Evolutionary conservation across 2,113 vertebrate species (phyloP).

Genomic region (Percopsis transmontana): DNA sequence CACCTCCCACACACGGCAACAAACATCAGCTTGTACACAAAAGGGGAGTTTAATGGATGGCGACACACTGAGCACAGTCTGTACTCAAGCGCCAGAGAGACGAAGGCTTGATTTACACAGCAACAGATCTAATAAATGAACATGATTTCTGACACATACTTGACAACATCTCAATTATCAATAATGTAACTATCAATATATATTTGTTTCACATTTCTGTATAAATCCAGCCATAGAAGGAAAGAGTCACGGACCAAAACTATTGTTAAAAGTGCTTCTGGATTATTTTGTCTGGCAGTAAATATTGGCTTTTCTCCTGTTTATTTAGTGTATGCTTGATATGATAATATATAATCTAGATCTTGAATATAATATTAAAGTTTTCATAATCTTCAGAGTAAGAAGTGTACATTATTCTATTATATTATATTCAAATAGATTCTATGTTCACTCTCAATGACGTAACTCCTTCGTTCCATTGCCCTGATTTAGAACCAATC

Average conservation of each 20-base stretch:
- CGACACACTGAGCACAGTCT: constrained; percentile 13
- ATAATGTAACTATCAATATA: constrained; percentile 2
- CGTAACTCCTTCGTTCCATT: constrained; percentile 62
- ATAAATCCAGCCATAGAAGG: constrained; percentile 56
- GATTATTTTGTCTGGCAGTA: constrained; percentile 15
- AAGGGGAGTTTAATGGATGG: constrained; percentile 8
- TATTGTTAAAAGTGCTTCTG: constrained; percentile 35
- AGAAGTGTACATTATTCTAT: constrained; percentile 43
- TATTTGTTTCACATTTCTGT: constrained; percentile 11
- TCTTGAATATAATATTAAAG: constrained; percentile 41
- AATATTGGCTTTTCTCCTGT: constrained; percentile 60
- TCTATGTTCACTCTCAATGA: constrained; percentile 51
- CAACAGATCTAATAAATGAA: constrained; percentile 14
- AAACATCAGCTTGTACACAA: constrained; percentile 42
- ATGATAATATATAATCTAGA: constrained; percentile 38
- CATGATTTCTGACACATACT: too few relatives aligned
- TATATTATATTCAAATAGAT: constrained; percentile 24
- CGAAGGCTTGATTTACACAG: constrained; percentile 47
- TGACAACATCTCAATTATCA: not conserved
- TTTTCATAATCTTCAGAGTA: constrained; percentile 45
- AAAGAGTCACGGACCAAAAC: constrained; percentile 66
- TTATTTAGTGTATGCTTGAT: constrained; percentile 33
- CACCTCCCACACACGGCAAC: constrained; percentile 52
- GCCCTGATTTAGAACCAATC: constrained; percentile 30
- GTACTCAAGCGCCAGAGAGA: constrained; percentile 48